Percentiles rank a stretch among this genome's conserved stretches.
These are phyloP conservation scores for Silurus asotus DNA, from an alignment of 2,113 vertebrate species.

Conservation along the genomic window DNA sequence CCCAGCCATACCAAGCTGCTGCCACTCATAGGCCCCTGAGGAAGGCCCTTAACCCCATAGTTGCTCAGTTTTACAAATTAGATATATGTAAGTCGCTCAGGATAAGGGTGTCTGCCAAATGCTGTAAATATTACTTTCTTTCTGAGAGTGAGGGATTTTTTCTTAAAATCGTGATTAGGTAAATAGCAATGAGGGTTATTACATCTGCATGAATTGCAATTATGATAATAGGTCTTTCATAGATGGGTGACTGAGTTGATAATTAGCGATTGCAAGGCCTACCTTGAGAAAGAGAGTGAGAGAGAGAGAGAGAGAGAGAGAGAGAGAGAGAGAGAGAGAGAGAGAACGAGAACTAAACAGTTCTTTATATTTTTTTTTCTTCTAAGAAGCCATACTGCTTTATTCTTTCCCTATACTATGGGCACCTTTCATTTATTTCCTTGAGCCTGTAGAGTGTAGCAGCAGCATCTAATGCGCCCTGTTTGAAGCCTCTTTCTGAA, in stretches of 20 bases:
- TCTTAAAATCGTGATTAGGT: not conserved
- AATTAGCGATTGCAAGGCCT: not conserved
- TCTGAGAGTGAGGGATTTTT: not conserved
- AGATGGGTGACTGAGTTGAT: not conserved
- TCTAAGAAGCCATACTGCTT: not conserved
- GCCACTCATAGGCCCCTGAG: no score
- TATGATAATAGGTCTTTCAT: not conserved
- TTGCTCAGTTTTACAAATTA: no score
- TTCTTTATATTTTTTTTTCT: not conserved
- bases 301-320: not conserved
- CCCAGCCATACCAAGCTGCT: no score
- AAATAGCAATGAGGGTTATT: not conserved
- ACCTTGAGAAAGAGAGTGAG: not conserved
- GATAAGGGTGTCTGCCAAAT: not conserved
- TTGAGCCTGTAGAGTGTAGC: slow-evolving; percentile 24
- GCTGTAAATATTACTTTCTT: no score
- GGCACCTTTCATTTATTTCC: not conserved
- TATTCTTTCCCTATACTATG: not conserved
- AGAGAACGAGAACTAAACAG: not conserved
- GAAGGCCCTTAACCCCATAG: no score
- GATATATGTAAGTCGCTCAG: no score
- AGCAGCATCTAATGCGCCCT: not conserved
- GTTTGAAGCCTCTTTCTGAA: no score
- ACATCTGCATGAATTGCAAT: not conserved
- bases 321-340: slow-evolving; percentile 15